A percentile compares a stretch with the other conserved stretches of the same genome.
Conservation (phyloP, 2,113 vertebrate species). For the Oreochromis spilurus region DNA sequence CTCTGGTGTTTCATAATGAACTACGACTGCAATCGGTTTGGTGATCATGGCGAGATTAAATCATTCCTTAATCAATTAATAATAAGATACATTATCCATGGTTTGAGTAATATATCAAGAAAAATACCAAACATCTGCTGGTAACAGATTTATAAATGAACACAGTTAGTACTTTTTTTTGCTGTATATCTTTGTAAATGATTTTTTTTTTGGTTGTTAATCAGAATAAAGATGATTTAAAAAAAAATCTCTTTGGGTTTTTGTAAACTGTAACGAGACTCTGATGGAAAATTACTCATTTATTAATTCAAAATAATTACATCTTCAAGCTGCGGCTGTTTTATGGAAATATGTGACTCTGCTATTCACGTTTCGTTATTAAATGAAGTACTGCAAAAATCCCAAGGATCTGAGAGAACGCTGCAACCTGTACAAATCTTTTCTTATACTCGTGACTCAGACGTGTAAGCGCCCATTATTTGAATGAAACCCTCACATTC, state of each 20-base stretch:
- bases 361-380: background rate
- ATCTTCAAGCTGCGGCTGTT: background rate
- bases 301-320: background rate
- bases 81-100: background rate
- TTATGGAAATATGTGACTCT: background rate
- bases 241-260: background rate
- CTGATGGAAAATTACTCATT: background rate
- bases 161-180: background rate
- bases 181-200: background rate
- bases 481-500: background rate
- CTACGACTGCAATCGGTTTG: background rate
- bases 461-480: background rate
- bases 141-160: background rate
- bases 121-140: background rate
- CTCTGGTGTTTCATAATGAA: constrained; percentile 20
- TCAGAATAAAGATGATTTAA: background rate
- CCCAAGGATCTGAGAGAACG: background rate
- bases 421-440: background rate
- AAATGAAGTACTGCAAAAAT: background rate
- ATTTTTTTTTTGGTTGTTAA: background rate
- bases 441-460: background rate
- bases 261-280: background rate
- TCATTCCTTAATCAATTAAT: background rate
- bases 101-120: background rate
- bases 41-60: background rate